These are phyloP conservation scores for Microplitis mediator DNA, from an alignment of 1,140 invertebrate genomes.

Conservation along the genomic window DNA sequence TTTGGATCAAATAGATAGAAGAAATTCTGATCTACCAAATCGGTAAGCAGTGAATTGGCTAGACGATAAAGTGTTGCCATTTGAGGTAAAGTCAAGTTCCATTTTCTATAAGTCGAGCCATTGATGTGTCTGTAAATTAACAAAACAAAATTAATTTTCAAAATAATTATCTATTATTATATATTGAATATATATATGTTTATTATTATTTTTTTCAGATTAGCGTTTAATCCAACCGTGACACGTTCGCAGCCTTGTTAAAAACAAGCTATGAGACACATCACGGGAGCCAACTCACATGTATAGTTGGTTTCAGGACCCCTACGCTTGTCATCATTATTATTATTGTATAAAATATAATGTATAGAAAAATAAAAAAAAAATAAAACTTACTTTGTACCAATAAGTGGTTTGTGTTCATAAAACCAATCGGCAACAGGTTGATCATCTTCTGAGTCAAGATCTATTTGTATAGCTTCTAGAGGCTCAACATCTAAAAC, in stretches of 20 bases:
- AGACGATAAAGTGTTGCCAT: slow-evolving; percentile 97
- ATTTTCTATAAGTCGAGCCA: slow-evolving; percentile 94
- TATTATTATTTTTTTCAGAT: slow-evolving; percentile 40
- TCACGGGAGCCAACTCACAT: slow-evolving; percentile 65
- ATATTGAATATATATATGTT: slow-evolving; percentile 9
- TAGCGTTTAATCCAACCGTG: slow-evolving; percentile 57
- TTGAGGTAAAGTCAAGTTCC: slow-evolving; percentile 94
- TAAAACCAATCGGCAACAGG: slow-evolving; percentile 96
- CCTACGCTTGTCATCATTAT: slow-evolving; percentile 73
- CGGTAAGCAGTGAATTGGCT: slow-evolving; percentile 97
- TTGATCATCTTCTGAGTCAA: slow-evolving; percentile 95
- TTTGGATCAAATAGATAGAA: slow-evolving; percentile 99
- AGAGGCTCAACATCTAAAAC: slow-evolving; percentile 98
- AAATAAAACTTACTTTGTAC: slow-evolving; percentile 71
- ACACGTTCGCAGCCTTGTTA: slow-evolving; percentile 43
- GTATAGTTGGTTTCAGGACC: slow-evolving; percentile 70
- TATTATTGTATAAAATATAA: slow-evolving; percentile 22
- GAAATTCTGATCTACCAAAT: slow-evolving; percentile 98
- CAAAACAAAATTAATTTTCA: neutral
- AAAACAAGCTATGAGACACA: slow-evolving; percentile 47
- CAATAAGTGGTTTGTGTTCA: slow-evolving; percentile 95
- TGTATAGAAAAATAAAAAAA: slow-evolving; percentile 16
- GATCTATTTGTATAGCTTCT: slow-evolving; percentile 98
- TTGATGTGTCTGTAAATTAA: slow-evolving; percentile 82
- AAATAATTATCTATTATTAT: slow-evolving; percentile 7